These are phyloP conservation scores for Anguilla anguilla DNA, from an alignment of 2,797 vertebrate genomes.

Conservation along the genomic window DNA sequence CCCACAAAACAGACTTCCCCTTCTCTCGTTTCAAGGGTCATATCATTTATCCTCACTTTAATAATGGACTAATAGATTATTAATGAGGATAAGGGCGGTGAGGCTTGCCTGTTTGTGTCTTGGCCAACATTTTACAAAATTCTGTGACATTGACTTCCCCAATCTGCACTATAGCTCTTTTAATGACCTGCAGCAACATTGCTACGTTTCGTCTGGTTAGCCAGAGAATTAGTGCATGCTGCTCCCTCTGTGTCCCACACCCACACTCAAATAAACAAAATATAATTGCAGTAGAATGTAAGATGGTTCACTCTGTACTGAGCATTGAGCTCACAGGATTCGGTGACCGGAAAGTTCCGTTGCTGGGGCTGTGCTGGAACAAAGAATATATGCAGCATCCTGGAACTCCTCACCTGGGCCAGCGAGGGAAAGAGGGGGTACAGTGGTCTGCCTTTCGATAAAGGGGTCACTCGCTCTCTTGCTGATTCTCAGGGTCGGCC, in stretches of 20 bases:
- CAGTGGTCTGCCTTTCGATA: background rate
- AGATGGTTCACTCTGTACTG: background rate
- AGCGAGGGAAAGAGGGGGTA: background rate
- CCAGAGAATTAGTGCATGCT: background rate
- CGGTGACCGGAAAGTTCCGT: background rate
- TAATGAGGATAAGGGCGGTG: background rate
- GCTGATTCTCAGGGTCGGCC: slow-evolving; percentile 64
- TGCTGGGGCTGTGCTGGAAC: background rate
- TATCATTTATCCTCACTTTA: background rate
- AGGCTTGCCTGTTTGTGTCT: background rate
- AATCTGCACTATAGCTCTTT: background rate
- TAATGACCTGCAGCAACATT: background rate
- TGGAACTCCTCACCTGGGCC: background rate
- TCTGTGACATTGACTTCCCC: background rate
- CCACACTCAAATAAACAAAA: background rate
- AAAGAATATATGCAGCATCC: background rate
- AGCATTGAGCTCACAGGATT: background rate
- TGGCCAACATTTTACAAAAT: background rate
- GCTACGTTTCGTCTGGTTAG: background rate
- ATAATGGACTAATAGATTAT: background rate
- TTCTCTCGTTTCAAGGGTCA: background rate
- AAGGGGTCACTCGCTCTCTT: background rate
- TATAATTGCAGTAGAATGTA: background rate
- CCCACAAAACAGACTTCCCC: background rate
- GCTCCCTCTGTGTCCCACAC: background rate